Conservation (phyloP, 2,888 invertebrate genomes). For the Polydrusus tereticollis region DNA sequence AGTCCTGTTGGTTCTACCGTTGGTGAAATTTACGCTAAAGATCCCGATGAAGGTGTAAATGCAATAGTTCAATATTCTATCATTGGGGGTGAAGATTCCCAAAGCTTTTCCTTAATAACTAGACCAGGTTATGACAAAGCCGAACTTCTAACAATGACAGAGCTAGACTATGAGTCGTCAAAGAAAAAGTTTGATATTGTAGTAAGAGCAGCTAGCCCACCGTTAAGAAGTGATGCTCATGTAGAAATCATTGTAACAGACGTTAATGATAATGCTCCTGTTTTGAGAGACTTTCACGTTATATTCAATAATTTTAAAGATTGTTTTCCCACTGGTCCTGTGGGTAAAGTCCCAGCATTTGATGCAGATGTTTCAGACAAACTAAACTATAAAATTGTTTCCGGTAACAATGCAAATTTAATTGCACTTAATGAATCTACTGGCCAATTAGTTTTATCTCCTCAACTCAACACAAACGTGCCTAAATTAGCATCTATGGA, state of each 20-base stretch:
- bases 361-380: constrained; percentile 95
- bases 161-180: constrained; percentile 96
- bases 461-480: constrained; percentile 95
- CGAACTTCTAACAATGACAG: constrained; percentile 88
- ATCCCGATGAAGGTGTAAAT: constrained; percentile 93
- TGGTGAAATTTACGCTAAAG: constrained; percentile 89
- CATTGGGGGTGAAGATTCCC: constrained; percentile 92
- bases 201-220: constrained; percentile 91
- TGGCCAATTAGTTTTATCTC: constrained; percentile 89
- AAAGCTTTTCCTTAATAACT: constrained; percentile 85
- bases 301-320: constrained; percentile 96
- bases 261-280: constrained; percentile 95
- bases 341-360: constrained; percentile 92
- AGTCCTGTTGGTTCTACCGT: constrained; percentile 96
- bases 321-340: constrained; percentile 91
- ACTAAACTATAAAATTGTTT: constrained; percentile 84
- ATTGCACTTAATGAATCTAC: constrained; percentile 85
- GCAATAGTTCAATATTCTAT: constrained; percentile 95
- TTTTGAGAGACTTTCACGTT: constrained; percentile 87
- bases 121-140: constrained; percentile 88
- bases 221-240: constrained; percentile 88
- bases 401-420: constrained; percentile 94
- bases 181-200: constrained; percentile 90
- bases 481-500: constrained; percentile 94
- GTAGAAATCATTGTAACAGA: constrained; percentile 92